These are phyloP conservation scores for Dendroctonus valens DNA, from an alignment of 1,140 invertebrate species.

Conservation along the genomic window DNA sequence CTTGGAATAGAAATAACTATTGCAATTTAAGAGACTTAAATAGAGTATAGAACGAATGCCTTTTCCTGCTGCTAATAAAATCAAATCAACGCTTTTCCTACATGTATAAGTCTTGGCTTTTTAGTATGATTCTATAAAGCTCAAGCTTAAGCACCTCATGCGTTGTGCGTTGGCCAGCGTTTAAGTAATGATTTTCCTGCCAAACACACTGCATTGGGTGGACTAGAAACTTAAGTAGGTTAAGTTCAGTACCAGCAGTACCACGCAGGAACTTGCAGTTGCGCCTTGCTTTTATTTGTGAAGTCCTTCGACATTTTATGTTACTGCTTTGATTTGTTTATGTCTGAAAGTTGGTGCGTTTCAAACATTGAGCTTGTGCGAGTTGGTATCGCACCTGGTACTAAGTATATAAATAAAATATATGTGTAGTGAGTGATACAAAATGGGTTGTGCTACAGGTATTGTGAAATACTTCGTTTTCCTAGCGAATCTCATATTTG, in stretches of 20 bases:
- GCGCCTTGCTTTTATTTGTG: constrained; percentile 2
- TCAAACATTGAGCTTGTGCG: not conserved
- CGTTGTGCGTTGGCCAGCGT: too few relatives aligned
- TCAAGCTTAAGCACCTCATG: too few relatives aligned
- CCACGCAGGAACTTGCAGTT: constrained; percentile 12
- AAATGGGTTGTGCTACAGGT: constrained; percentile 46
- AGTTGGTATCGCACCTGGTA: not conserved
- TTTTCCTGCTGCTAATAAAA: too few relatives aligned
- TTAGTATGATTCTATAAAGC: too few relatives aligned
- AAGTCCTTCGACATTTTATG: not conserved
- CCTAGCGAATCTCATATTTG: constrained; percentile 45
- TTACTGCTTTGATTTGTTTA: constrained; percentile 15
- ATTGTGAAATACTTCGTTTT: constrained; percentile 46
- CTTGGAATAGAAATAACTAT: too few relatives aligned
- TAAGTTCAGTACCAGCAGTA: constrained; percentile 21
- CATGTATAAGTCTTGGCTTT: too few relatives aligned
- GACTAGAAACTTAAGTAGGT: constrained; percentile 20
- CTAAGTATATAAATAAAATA: too few relatives aligned
- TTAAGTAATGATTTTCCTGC: not conserved
- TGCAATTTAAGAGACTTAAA: too few relatives aligned
- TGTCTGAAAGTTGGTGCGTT: not conserved
- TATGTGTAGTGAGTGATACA: constrained; percentile 10
- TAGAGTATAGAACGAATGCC: too few relatives aligned
- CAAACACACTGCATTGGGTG: constrained; percentile 5
- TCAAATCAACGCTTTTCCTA: too few relatives aligned